Conservation (phyloP, 1,140 invertebrate genomes). For the Drosophila mayri region DNA sequence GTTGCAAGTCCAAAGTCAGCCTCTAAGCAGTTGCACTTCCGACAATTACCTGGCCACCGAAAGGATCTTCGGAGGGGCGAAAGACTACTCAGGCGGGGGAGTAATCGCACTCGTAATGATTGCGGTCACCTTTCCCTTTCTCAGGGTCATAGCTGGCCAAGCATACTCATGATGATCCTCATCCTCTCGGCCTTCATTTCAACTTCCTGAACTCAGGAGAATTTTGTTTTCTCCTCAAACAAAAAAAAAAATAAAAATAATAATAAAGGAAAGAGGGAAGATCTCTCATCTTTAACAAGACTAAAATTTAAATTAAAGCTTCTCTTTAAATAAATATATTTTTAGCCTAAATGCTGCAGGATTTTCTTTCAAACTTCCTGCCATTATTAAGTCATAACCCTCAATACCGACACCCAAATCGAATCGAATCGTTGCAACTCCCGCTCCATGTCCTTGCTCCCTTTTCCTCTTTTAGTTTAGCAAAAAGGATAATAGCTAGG, state of each 20-base stretch:
- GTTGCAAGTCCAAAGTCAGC: conserved; percentile 19
- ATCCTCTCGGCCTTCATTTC: not conserved
- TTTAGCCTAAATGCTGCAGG: too few species aligned
- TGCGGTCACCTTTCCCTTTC: conserved; percentile 63
- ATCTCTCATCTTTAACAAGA: not conserved
- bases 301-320: not conserved
- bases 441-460: conserved; percentile 1
- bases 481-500: conserved; percentile 69
- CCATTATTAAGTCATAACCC: not conserved
- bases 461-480: not conserved
- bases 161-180: conserved; percentile 7
- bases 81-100: conserved; percentile 35
- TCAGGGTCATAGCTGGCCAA: conserved; percentile 76
- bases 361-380: too few species aligned
- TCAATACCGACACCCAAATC: not conserved
- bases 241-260: too few species aligned
- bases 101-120: conserved; percentile 61
- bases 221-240: not conserved
- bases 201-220: not conserved
- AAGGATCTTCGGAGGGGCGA: not conserved
- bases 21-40: conserved; percentile 74
- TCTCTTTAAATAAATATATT: not conserved
- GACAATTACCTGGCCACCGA: conserved; percentile 59
- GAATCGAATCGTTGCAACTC: not conserved
- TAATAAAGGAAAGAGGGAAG: not conserved